Base-by-base conservation (phyloP, 35 echinoderm and acorn worm species). In the Ptychodera flava region DNA sequence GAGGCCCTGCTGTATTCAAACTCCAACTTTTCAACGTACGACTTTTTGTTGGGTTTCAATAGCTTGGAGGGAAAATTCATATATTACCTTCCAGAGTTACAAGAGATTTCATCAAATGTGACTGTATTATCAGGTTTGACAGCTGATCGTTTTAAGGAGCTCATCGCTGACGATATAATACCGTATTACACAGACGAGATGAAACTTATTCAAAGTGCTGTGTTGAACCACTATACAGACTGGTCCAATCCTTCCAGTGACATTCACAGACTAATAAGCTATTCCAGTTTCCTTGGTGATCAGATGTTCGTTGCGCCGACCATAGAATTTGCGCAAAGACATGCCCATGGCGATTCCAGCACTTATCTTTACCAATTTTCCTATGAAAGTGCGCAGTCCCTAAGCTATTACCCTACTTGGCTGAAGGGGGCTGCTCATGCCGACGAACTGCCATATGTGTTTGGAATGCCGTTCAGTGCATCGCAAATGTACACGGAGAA, bases 361-460 rank as follows among this genome's bases (percentile, higher is more conserved):
- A 36, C 37, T 10, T 83, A 12, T 30, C 82, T 36, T 16, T 83
- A 83, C 28, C 33, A 83, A n/a, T 36, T 83, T 34, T 36, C 82
- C 0, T 35, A 83, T 83, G 82, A 36, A 29, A 1, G 82, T 83
- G 31, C 37, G 1, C 0, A 31, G 1, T 31, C 6, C 15, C 6
- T 12, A 64, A 64, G 6, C 45, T 12, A 12, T 12, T 64, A 64
- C 45, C 45, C 45, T 12, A 22, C 86, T 29, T 93, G 91, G 91
- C 35, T 93, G 0, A 64, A 64, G 45, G 87, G 87, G 1, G 87
- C 87, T 28, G 77, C 81, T 29, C 91, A 93, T 64, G 80, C 27
- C 0, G 91, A 89, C 33, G 91, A 93, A 37, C 35, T 89, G 28
- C 83, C 79, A 29, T 89, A 77, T 86, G 84, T 89, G 15, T 89